Evolutionary conservation across 2,888 invertebrate genomes (phyloP).

Genomic region (Plebejus argus): DNA sequence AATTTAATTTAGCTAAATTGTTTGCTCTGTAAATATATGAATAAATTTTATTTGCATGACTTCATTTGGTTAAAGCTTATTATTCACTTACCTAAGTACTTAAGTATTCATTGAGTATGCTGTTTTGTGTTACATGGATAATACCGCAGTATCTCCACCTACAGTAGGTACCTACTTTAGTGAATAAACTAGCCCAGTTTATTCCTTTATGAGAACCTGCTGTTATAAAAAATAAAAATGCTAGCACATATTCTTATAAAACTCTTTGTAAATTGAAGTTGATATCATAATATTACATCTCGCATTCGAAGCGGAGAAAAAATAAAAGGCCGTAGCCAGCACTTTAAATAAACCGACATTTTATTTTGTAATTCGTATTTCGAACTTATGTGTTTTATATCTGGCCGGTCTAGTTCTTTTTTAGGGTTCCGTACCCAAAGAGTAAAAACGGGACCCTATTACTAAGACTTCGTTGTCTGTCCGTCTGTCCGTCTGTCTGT

Average conservation of each 20-base stretch:
- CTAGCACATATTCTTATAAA: constrained; percentile 37
- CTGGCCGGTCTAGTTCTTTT: background rate
- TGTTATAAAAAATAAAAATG: constrained; percentile 44
- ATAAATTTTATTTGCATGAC: background rate
- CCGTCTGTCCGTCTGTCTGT: too few species aligned
- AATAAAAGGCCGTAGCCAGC: constrained; percentile 36
- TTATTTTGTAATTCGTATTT: constrained; percentile 29
- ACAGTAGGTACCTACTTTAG: constrained; percentile 32
- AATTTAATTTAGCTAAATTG: too few species aligned
- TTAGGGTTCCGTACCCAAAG: too few species aligned
- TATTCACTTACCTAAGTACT: background rate
- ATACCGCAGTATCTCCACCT: background rate
- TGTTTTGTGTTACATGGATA: too few species aligned
- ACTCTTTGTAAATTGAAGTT: constrained; percentile 41
- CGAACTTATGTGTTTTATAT: constrained; percentile 4
- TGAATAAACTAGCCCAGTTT: constrained; percentile 43
- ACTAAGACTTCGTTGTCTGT: too few species aligned
- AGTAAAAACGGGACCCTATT: too few species aligned
- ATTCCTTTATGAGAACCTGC: constrained; percentile 50
- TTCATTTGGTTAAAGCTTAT: background rate
- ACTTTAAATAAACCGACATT: constrained; percentile 32
- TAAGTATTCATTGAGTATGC: background rate
- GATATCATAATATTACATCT: constrained; percentile 44
- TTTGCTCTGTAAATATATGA: background rate
- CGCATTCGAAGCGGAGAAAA: constrained; percentile 32